These are phyloP conservation scores for Orthonyx spaldingii DNA, from an alignment of 2,113 vertebrate genomes.

Conservation along the genomic window DNA sequence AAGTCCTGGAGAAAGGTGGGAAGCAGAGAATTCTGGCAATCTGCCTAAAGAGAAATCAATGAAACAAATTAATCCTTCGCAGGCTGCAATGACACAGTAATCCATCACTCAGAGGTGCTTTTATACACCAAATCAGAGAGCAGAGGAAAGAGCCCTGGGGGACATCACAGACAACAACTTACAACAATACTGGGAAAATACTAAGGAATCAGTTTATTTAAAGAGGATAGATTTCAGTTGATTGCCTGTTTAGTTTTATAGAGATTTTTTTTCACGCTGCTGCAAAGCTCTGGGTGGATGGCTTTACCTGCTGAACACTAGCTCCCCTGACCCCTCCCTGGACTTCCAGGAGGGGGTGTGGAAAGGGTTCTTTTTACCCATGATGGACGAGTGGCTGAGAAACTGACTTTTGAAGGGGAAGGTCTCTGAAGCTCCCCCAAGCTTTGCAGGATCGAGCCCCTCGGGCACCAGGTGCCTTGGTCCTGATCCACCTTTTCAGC, in stretches of 20 bases:
- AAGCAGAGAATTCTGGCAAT: slow-evolving; percentile 99
- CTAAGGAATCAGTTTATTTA: slow-evolving; percentile 83
- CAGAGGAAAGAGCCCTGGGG: slow-evolving; percentile 82
- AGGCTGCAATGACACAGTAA: slow-evolving; percentile 99
- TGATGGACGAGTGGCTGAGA: background rate
- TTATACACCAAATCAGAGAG: slow-evolving; percentile 97
- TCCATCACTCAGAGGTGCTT: slow-evolving; percentile 99
- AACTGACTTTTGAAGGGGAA: background rate
- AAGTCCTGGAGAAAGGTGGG: slow-evolving; percentile 95
- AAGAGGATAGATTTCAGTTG: slow-evolving; percentile 81
- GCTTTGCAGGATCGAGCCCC: background rate
- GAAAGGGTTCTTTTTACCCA: background rate
- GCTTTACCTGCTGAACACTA: slow-evolving; percentile 39
- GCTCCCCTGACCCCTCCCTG: background rate
- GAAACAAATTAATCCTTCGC: slow-evolving; percentile 99
- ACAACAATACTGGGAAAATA: slow-evolving; percentile 85
- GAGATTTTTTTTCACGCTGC: slow-evolving; percentile 69
- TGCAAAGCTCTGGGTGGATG: slow-evolving; percentile 8
- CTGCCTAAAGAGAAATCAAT: slow-evolving; percentile 99
- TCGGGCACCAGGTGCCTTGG: fast-evolving
- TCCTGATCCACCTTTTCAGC: background rate
- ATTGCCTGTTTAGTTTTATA: slow-evolving; percentile 77
- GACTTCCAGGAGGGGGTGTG: background rate
- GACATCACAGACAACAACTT: slow-evolving; percentile 86
- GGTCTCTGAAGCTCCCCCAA: background rate